These are phyloP conservation scores for Perodicticus potto DNA, from an alignment of 2,797 vertebrate genomes.

Conservation along the genomic window DNA sequence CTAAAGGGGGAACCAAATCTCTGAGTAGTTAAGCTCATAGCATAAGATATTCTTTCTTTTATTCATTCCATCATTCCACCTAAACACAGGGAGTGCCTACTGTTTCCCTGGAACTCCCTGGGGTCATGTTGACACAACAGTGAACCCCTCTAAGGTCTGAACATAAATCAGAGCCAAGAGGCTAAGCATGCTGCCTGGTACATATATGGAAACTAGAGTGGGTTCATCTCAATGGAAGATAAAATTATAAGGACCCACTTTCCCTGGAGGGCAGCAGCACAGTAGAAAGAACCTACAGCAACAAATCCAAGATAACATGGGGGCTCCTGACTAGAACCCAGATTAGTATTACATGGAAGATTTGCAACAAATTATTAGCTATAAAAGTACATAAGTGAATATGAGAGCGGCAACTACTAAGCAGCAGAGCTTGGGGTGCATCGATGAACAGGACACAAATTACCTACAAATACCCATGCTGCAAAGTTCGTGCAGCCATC, in stretches of 20 bases:
- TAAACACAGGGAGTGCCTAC: neutral
- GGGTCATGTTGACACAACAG: neutral
- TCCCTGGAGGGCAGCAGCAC: neutral
- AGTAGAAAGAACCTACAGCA: neutral
- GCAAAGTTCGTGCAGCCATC: slow-evolving; percentile 59
- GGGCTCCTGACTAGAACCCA: neutral
- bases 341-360: neutral
- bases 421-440: slow-evolving; percentile 57
- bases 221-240: neutral
- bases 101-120: neutral
- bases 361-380: slow-evolving; percentile 64
- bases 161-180: neutral
- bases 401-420: slow-evolving; percentile 67
- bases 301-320: neutral
- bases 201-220: neutral
- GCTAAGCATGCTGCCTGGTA: neutral
- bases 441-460: slow-evolving; percentile 71
- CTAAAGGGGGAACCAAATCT: neutral
- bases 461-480: slow-evolving; percentile 66
- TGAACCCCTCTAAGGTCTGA: neutral
- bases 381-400: slow-evolving; percentile 73
- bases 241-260: neutral
- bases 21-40: neutral
- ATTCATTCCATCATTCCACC: neutral
- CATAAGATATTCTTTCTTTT: neutral